Conservation (phyloP, 2,113 vertebrate species). For the Xerus inauris region DNA sequence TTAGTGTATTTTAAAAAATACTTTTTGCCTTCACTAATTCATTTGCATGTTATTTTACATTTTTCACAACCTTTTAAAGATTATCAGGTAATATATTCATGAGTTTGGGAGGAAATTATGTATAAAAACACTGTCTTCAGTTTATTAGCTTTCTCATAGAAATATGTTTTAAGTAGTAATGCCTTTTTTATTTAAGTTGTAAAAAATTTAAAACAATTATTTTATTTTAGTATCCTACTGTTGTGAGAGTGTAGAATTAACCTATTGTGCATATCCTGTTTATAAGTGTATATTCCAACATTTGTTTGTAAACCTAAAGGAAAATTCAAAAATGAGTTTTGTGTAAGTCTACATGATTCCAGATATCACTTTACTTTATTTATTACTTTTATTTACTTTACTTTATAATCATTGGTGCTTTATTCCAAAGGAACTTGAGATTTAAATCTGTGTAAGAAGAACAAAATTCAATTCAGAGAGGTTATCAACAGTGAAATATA, state of each 20-base stretch:
- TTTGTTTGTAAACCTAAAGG: neutral
- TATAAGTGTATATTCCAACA: neutral
- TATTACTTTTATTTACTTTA: too few relatives aligned
- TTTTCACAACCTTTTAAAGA: conserved; percentile 21
- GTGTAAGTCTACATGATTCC: neutral
- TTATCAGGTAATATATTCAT: neutral
- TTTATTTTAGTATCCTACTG: neutral
- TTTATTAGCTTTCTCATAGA: conserved; percentile 1
- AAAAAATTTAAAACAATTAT: neutral
- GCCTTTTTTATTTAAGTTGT: neutral
- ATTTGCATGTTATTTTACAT: conserved; percentile 36
- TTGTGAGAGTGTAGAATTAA: neutral
- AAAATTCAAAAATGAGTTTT: neutral
- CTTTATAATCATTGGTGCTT: conserved; percentile 10
- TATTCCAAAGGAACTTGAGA: conserved; percentile 11
- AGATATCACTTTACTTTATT: conserved; percentile 26
- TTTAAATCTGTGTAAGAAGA: conserved; percentile 37
- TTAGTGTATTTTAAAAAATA: conserved; percentile 4
- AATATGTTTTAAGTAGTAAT: neutral
- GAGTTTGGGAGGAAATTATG: neutral
- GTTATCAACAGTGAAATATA: neutral
- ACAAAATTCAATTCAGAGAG: neutral
- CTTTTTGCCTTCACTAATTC: neutral
- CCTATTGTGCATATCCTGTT: neutral
- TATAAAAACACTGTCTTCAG: neutral